Evolutionary conservation across 2,113 vertebrate species (phyloP).

Genomic region (Laticauda laticaudata): DNA sequence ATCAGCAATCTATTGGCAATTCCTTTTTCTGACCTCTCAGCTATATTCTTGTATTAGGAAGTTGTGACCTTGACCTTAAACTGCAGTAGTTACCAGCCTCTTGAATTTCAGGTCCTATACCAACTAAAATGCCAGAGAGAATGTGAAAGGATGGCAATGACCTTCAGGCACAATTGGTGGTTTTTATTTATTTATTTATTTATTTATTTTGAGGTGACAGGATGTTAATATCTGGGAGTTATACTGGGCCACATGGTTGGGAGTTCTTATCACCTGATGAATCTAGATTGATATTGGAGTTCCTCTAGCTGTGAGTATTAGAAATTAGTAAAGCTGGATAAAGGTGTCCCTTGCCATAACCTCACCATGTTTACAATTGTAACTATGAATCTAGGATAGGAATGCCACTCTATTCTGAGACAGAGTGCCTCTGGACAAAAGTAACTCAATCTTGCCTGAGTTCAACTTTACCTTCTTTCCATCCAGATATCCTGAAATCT

Average conservation of each 20-base stretch:
- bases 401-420: background rate
- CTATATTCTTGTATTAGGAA: background rate
- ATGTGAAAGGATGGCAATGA: background rate
- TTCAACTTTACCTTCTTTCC: background rate
- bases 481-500: background rate
- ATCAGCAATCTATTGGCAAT: background rate
- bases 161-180: background rate
- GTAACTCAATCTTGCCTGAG: background rate
- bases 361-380: background rate
- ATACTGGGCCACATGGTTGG: background rate
- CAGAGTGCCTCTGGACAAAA: background rate
- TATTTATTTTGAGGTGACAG: background rate
- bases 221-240: background rate
- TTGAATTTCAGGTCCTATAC: background rate
- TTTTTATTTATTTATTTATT: too few relatives aligned
- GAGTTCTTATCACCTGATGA: background rate
- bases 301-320: background rate
- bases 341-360: background rate
- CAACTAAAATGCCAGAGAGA: background rate
- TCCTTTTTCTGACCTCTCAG: background rate
- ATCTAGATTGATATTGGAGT: background rate
- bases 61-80: background rate
- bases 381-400: background rate
- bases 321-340: background rate
- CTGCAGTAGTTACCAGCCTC: background rate